Evolutionary conservation across 2,888 invertebrate species (phyloP).

Genomic region (Corythucha ciliata): DNA sequence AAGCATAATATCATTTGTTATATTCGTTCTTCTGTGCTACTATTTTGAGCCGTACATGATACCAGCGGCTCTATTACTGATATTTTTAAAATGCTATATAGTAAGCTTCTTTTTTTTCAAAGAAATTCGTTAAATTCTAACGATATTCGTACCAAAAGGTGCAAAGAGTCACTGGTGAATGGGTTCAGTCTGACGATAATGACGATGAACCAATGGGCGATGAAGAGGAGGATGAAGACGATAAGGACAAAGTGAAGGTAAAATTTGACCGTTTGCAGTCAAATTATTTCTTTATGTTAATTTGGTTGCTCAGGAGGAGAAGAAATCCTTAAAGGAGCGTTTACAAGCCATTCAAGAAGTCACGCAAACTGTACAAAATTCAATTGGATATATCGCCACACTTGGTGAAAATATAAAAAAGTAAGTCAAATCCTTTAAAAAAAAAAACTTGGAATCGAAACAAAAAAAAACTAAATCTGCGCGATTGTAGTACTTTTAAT

Average conservation of each 20-base stretch:
- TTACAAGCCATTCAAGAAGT: slow-evolving; percentile 95
- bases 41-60: slow-evolving; percentile 95
- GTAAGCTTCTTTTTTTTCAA: slow-evolving; percentile 48
- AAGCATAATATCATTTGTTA: slow-evolving; percentile 70
- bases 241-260: slow-evolving; percentile 83
- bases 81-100: slow-evolving; percentile 66
- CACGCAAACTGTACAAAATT: slow-evolving; percentile 91
- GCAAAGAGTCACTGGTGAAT: slow-evolving; percentile 42
- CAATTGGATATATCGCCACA: slow-evolving; percentile 88
- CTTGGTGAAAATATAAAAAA: slow-evolving; percentile 89
- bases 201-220: slow-evolving; percentile 54
- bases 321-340: slow-evolving; percentile 87
- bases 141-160: slow-evolving; percentile 40
- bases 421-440: no score
- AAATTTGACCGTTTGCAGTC: neutral
- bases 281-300: slow-evolving; percentile 16
- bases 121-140: neutral
- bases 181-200: slow-evolving; percentile 48
- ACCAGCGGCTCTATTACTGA: slow-evolving; percentile 67
- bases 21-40: slow-evolving; percentile 82
- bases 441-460: no score
- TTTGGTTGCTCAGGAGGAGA: slow-evolving; percentile 69
- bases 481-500: slow-evolving; percentile 74
- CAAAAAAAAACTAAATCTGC: neutral
- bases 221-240: slow-evolving; percentile 84